Conservation (phyloP, 2,888 invertebrate genomes). For the Chrysina gloriosa region DNA sequence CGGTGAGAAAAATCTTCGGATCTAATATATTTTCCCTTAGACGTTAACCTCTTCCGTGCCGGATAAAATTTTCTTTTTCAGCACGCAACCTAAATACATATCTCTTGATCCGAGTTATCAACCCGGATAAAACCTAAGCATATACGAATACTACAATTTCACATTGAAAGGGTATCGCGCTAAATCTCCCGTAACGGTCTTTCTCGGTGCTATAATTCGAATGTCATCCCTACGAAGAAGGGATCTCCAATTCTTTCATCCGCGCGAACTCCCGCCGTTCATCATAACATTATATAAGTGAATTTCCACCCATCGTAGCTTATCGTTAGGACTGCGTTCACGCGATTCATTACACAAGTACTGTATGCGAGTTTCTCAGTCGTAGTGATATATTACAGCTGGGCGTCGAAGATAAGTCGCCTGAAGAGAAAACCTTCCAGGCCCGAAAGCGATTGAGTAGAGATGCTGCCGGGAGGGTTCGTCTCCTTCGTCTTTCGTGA, state of each 20-base stretch:
- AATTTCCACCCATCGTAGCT: no score
- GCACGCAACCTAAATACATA: background rate
- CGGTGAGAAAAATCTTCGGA: background rate
- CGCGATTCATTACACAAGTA: conserved; percentile 13
- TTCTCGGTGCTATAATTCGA: background rate
- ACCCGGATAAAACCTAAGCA: background rate
- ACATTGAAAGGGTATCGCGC: background rate
- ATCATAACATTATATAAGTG: background rate
- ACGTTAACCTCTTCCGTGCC: conserved; percentile 9
- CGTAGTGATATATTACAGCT: conserved; percentile 19
- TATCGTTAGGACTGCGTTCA: background rate
- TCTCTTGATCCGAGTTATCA: background rate
- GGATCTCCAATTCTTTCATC: background rate
- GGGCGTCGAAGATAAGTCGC: conserved; percentile 12
- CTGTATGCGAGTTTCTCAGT: conserved; percentile 2
- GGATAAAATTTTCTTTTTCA: background rate
- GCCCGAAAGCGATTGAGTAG: background rate
- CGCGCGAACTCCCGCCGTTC: background rate
- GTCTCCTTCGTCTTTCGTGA: background rate
- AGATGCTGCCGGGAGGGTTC: background rate
- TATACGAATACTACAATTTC: background rate
- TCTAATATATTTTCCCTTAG: conserved; percentile 20
- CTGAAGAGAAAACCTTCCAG: background rate
- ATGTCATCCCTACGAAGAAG: background rate
- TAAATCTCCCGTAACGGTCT: background rate